phyloP scores from a whole-genome alignment of 2,888 invertebrate genomes.

The Merodon equestris region DNA sequence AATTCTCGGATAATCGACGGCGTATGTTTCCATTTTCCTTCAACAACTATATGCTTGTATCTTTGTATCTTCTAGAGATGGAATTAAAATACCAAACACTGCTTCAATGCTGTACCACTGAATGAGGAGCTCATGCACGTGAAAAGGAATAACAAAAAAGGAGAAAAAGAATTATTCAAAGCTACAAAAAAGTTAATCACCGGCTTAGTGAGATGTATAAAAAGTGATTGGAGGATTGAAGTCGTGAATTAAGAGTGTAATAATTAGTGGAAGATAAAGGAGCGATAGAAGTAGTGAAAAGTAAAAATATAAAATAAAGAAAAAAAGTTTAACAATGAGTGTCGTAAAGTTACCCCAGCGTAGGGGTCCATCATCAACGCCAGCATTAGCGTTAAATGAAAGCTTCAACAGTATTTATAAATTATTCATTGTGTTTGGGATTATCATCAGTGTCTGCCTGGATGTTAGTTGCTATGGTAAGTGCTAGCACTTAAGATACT shows the following conservation, averaged over 20 bases:
- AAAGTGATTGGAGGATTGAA: constrained; percentile 24
- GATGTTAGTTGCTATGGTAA: constrained; percentile 72
- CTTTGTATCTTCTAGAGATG: not conserved
- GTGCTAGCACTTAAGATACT: constrained; percentile 32
- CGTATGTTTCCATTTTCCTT: too few species aligned
- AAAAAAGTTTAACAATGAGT: constrained; percentile 70
- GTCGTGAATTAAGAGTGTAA: not conserved
- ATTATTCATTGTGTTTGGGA: constrained; percentile 52
- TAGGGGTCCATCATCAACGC: constrained; percentile 41
- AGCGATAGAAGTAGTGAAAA: not conserved
- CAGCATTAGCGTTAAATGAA: constrained; percentile 9
- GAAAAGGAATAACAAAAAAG: not conserved
- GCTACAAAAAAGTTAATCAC: constrained; percentile 10
- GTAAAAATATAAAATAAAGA: too few species aligned
- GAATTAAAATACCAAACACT: constrained; percentile 17
- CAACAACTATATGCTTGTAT: constrained; percentile 2
- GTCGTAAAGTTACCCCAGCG: constrained; percentile 72
- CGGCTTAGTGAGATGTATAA: constrained; percentile 27
- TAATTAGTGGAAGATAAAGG: constrained; percentile 11
- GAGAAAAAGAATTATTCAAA: not conserved
- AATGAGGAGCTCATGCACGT: too few species aligned
- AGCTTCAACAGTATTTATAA: constrained; percentile 38
- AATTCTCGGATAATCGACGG: not conserved
- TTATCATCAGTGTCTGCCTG: constrained; percentile 69
- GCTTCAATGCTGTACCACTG: too few species aligned